Conservation (phyloP, 2,797 vertebrate species). For the Lithobates sylvaticus region DNA sequence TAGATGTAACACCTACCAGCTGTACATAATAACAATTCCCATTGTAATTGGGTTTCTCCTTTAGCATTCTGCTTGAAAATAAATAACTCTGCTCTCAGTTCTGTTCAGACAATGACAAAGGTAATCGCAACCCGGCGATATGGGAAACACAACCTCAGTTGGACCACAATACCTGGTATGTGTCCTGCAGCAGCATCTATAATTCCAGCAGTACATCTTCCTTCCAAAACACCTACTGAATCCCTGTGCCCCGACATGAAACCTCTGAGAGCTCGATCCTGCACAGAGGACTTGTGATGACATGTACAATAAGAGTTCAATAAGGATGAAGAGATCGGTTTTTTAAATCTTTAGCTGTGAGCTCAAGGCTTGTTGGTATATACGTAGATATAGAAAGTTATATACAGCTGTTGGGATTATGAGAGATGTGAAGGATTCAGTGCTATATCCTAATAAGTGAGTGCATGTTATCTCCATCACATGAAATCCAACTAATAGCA, state of each 20-base stretch:
- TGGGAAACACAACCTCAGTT: not conserved
- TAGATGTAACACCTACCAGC: no score
- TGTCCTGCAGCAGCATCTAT: not conserved
- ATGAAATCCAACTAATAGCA: not conserved
- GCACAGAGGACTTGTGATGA: slow-evolving; percentile 37
- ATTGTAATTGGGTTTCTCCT: not conserved
- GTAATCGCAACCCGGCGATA: not conserved
- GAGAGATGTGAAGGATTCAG: not conserved
- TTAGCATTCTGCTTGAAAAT: not conserved
- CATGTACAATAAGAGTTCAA: slow-evolving; percentile 6
- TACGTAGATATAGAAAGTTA: not conserved
- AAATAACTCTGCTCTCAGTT: not conserved
- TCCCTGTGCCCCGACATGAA: slow-evolving; percentile 1
- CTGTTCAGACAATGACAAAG: not conserved
- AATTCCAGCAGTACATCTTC: slow-evolving; percentile 23
- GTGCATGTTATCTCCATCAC: not conserved
- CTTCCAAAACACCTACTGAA: not conserved
- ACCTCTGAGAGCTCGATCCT: not conserved
- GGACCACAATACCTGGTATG: slow-evolving; percentile 26
- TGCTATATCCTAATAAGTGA: not conserved
- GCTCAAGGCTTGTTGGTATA: slow-evolving; percentile 22
- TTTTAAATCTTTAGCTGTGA: not conserved
- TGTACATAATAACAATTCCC: no score
- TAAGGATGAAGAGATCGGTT: slow-evolving; percentile 14
- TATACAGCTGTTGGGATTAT: not conserved